phyloP scores from a whole-genome alignment of 2,797 vertebrate species.

The Florisuga fusca region DNA sequence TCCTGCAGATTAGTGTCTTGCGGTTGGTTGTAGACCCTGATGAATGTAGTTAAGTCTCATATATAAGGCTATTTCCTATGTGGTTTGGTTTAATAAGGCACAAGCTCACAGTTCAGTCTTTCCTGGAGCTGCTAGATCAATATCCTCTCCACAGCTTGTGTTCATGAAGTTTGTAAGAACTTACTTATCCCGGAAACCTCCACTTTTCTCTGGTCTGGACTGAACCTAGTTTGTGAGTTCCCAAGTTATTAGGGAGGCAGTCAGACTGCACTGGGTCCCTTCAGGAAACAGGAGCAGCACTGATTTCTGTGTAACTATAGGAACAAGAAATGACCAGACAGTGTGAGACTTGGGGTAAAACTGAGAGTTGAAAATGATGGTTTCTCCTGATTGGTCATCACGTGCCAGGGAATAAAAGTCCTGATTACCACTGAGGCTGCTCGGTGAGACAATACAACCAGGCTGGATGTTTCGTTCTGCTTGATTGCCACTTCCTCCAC shows the following conservation, averaged over 20 bases:
- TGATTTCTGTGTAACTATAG: slow-evolving; percentile 6
- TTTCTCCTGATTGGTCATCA: background rate
- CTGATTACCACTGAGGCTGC: slow-evolving; percentile 5
- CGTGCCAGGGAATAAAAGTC: background rate
- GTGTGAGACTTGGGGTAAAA: background rate
- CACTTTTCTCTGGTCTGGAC: background rate
- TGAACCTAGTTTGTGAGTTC: background rate
- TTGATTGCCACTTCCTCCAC: background rate
- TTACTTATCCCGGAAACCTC: background rate
- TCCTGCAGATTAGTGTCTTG: background rate
- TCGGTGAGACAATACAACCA: background rate
- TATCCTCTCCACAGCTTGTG: background rate
- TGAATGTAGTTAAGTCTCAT: background rate
- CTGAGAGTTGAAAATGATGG: background rate
- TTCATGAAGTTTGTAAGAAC: background rate
- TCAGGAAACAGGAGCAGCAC: background rate
- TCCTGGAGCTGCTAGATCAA: background rate
- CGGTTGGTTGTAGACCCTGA: background rate
- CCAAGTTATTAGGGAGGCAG: background rate
- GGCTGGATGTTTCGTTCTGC: slow-evolving; percentile 21
- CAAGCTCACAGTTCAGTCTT: background rate
- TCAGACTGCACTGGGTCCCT: background rate
- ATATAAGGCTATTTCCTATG: background rate
- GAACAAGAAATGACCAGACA: background rate
- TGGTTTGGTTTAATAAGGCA: background rate